Evolutionary conservation across 2,113 vertebrate genomes (phyloP).

Genomic region (Archocentrus centrarchus): DNA sequence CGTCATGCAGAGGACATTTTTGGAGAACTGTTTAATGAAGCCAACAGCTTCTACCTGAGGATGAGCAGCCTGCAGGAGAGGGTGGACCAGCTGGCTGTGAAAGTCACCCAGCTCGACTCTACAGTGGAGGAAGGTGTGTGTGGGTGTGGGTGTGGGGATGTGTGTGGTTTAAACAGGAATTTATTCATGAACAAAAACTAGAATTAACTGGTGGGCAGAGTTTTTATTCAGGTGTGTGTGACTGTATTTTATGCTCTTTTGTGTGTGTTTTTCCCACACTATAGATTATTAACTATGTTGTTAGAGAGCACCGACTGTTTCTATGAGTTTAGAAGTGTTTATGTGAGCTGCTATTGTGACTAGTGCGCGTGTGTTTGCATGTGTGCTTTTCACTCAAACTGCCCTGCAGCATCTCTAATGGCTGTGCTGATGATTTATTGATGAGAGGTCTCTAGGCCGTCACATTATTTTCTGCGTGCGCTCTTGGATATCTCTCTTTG

Average conservation of each 20-base stretch:
- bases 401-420: neutral
- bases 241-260: neutral
- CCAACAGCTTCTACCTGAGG: constrained; percentile 93
- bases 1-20: constrained; percentile 93
- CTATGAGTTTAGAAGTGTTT: neutral
- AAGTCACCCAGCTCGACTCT: constrained; percentile 94
- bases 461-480: neutral
- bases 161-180: neutral
- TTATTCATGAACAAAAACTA: too few species aligned
- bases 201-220: too few species aligned
- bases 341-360: neutral
- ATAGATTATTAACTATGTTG: neutral
- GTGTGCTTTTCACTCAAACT: neutral
- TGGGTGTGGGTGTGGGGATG: neutral
- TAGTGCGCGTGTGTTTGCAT: neutral
- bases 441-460: neutral
- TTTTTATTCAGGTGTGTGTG: too few species aligned
- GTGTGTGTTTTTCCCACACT: neutral
- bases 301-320: neutral
- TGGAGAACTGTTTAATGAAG: constrained; percentile 93
- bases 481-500: neutral
- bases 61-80: constrained; percentile 94
- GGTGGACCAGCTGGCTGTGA: constrained; percentile 92
- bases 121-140: constrained; percentile 92
- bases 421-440: neutral